Conservation (phyloP, 2,797 vertebrate genomes). For the Sparus aurata region DNA sequence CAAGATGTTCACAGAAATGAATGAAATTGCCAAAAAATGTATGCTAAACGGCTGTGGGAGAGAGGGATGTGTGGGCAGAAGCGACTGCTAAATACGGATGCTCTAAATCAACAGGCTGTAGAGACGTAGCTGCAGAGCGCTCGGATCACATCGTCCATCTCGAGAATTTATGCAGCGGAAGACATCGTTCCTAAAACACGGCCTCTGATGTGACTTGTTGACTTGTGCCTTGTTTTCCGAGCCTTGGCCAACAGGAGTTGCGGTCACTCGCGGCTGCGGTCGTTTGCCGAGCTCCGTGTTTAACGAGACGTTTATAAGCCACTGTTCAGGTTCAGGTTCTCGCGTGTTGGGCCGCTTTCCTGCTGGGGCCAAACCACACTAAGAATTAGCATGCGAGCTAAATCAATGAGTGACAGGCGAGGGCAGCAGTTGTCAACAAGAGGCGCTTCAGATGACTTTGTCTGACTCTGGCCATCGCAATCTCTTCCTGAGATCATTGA, state of each 20-base stretch:
- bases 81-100: constrained; percentile 22
- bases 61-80: constrained; percentile 25
- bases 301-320: constrained; percentile 45
- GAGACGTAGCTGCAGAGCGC: not conserved
- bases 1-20: constrained; percentile 60
- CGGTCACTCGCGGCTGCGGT: constrained; percentile 26
- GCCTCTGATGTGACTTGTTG: constrained; percentile 21
- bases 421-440: constrained; percentile 30
- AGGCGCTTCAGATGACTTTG: constrained; percentile 11
- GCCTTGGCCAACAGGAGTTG: constrained; percentile 31
- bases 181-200: not conserved
- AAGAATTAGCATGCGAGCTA: constrained; percentile 19
- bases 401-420: constrained; percentile 44
- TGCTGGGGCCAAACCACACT: constrained; percentile 20
- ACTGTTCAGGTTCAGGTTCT: constrained; percentile 44
- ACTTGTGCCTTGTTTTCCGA: constrained; percentile 48
- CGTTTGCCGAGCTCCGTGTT: constrained; percentile 57
- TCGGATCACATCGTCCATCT: constrained; percentile 12
- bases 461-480: not conserved
- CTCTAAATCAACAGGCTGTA: constrained; percentile 41
- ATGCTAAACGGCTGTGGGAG: constrained; percentile 23
- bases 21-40: constrained; percentile 52
- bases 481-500: not conserved
- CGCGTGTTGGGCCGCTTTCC: not conserved
- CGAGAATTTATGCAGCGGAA: not conserved